Conservation (phyloP, 2,797 vertebrate species). For the Chlorospingus semifuscus region DNA sequence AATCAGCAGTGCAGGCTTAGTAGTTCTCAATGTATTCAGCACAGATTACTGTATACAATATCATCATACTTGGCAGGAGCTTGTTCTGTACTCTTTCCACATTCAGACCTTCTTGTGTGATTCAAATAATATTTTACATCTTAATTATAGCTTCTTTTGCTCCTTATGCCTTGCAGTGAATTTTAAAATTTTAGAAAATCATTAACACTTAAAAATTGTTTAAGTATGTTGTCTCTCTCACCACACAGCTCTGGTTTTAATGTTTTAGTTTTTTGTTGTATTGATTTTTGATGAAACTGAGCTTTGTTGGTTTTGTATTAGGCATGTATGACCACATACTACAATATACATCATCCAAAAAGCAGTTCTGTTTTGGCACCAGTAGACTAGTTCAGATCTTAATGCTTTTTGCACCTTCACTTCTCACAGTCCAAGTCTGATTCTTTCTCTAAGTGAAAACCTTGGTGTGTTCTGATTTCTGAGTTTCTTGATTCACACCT, state of each 20-base stretch:
- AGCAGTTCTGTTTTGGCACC: background rate
- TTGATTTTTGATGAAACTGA: background rate
- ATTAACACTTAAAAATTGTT: background rate
- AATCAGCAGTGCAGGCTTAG: background rate
- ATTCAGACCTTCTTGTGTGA: background rate
- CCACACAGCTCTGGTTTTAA: background rate
- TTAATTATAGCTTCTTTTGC: background rate
- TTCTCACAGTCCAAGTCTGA: background rate
- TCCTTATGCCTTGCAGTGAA: background rate
- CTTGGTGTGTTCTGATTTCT: background rate
- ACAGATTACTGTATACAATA: background rate
- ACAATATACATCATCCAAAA: background rate
- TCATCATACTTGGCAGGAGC: background rate
- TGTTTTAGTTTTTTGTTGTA: background rate
- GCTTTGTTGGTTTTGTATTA: background rate
- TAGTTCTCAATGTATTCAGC: background rate
- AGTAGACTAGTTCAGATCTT: background rate
- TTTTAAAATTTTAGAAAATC: background rate
- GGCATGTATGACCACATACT: background rate
- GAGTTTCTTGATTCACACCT: background rate
- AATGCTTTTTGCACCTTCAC: background rate
- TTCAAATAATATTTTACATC: background rate
- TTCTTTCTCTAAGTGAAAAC: background rate
- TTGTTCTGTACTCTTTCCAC: background rate
- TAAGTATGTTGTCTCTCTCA: background rate